Conservation (phyloP, 2,113 vertebrate species). For the Burhinus bistriatus region DNA sequence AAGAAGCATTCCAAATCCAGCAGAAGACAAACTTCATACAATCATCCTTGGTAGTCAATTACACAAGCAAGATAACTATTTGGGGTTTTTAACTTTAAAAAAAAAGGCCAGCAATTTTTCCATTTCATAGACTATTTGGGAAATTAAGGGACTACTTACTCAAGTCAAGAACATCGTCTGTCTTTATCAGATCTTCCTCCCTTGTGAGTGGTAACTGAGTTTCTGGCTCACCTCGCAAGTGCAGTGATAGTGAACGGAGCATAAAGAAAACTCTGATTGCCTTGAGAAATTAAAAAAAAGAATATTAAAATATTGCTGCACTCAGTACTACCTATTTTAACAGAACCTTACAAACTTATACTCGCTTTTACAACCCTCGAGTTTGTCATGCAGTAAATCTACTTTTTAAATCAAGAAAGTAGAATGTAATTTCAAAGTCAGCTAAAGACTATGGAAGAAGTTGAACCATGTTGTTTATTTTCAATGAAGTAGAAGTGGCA, state of each 20-base stretch:
- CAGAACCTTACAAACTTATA: background rate
- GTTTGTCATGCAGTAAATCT: background rate
- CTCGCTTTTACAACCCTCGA: background rate
- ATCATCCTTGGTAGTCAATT: background rate
- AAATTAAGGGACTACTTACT: conserved; percentile 81
- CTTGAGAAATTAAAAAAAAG: conserved; percentile 61
- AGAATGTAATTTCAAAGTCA: background rate
- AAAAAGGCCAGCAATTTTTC: background rate
- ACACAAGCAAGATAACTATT: background rate
- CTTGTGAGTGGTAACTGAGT: conserved; percentile 93
- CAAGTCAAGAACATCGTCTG: conserved; percentile 94
- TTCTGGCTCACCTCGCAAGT: conserved; percentile 87
- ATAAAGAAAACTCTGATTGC: conserved; percentile 98
- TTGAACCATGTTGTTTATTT: background rate
- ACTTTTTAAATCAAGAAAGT: background rate
- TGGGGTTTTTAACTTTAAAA: background rate
- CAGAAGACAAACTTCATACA: background rate
- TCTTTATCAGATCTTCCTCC: conserved; percentile 94
- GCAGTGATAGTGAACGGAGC: conserved; percentile 89
- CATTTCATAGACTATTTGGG: background rate
- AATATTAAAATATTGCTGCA: background rate
- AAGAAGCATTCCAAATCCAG: background rate
- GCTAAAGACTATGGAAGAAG: background rate
- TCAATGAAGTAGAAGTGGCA: background rate
- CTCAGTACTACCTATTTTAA: background rate